phyloP scores from a whole-genome alignment of 2,113 vertebrate species.

The Halichoeres trimaculatus region DNA sequence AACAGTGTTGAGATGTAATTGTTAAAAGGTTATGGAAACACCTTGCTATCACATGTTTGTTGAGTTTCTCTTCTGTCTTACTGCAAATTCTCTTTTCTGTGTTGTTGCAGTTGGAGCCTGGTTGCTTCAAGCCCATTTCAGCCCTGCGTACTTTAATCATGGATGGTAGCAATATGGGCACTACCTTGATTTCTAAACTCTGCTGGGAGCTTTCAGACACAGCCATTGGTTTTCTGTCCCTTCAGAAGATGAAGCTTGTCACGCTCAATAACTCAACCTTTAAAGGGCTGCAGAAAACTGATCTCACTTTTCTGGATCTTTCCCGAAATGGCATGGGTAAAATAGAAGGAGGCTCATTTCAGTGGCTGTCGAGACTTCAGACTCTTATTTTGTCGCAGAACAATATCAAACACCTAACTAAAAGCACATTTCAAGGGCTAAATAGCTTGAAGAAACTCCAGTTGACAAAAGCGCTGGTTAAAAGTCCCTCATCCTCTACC shows the following conservation, averaged over 20 bases:
- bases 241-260: slow-evolving; percentile 80
- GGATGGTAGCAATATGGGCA: slow-evolving; percentile 80
- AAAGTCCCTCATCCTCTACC: slow-evolving; percentile 40
- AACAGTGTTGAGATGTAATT: slow-evolving; percentile 8
- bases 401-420: slow-evolving; percentile 80
- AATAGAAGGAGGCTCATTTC: slow-evolving; percentile 85
- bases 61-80: slow-evolving; percentile 41
- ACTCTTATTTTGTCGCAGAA: slow-evolving; percentile 85
- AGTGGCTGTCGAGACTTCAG: slow-evolving; percentile 85
- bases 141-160: slow-evolving; percentile 83
- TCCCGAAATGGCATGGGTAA: slow-evolving; percentile 83
- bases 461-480: slow-evolving; percentile 81
- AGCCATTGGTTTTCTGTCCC: slow-evolving; percentile 81
- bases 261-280: slow-evolving; percentile 83
- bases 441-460: slow-evolving; percentile 84
- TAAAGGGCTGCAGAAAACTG: slow-evolving; percentile 82
- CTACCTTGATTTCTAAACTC: slow-evolving; percentile 73
- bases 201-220: slow-evolving; percentile 86
- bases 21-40: background rate
- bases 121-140: slow-evolving; percentile 87
- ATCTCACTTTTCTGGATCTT: slow-evolving; percentile 87
- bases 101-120: slow-evolving; percentile 83
- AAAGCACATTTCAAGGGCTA: slow-evolving; percentile 86
- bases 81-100: slow-evolving; percentile 5
- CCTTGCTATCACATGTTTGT: slow-evolving; percentile 26